Conservation (phyloP, 2,888 invertebrate species). For the Ormyrus nitidulus region DNA sequence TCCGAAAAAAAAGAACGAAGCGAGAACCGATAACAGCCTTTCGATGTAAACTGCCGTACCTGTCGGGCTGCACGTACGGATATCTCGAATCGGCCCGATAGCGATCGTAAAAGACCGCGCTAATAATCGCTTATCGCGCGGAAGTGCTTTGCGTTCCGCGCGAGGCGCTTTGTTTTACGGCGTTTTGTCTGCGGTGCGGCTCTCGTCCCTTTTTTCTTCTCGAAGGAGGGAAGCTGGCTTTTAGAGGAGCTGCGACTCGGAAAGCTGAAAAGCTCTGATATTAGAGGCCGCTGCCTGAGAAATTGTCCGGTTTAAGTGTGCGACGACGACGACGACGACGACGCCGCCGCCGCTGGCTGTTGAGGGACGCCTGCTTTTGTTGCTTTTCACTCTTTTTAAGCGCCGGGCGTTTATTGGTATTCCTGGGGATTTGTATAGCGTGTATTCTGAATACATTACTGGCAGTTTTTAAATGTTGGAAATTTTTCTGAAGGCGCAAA, state of each 20-base stretch:
- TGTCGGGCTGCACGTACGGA: conserved; percentile 11
- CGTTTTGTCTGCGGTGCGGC: neutral
- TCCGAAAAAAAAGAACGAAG: conserved; percentile 7
- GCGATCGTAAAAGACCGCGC: neutral
- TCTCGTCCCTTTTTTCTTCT: neutral
- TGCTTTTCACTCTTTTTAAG: neutral
- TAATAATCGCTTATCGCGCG: neutral
- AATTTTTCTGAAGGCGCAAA: too few species aligned
- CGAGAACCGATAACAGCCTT: conserved; percentile 38
- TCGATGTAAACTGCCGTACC: conserved; percentile 23
- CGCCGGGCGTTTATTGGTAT: neutral
- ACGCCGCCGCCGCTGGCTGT: neutral
- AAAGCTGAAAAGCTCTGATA: conserved; percentile 21
- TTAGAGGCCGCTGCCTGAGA: conserved; percentile 10
- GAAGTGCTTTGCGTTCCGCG: neutral
- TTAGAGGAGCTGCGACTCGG: conserved; percentile 11
- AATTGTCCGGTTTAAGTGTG: conserved; percentile 14
- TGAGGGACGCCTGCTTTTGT: neutral
- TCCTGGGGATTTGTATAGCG: neutral
- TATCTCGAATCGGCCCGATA: neutral
- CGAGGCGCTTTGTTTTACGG: neutral
- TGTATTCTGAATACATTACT: too few species aligned
- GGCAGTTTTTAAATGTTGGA: too few species aligned
- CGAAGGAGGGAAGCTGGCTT: conserved; percentile 20
- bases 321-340: neutral